Evolutionary conservation across 2,888 invertebrate species (phyloP).

Genomic region (Brenthis ino): DNA sequence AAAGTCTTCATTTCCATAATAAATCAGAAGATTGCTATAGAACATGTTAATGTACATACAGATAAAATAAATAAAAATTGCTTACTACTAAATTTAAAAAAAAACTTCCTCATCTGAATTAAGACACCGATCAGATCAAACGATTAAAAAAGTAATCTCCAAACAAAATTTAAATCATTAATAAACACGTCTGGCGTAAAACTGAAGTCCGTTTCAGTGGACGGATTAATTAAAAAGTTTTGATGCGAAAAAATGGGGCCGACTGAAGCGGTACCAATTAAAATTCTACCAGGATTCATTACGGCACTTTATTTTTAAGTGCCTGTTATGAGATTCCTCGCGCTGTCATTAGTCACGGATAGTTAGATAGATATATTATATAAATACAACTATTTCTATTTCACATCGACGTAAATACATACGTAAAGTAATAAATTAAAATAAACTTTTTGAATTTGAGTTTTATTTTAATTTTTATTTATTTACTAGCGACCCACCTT

Average conservation of each 20-base stretch:
- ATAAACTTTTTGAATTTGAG: too few relatives aligned
- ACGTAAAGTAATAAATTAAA: background rate
- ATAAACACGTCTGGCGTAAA: conserved; percentile 54
- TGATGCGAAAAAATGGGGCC: conserved; percentile 54
- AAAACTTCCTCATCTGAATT: conserved; percentile 15
- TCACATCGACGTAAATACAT: background rate
- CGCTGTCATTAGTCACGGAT: conserved; percentile 24
- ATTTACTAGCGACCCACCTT: too few relatives aligned
- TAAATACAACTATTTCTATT: background rate
- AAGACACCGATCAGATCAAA: conserved; percentile 29
- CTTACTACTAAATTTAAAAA: background rate
- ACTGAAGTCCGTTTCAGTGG: conserved; percentile 62
- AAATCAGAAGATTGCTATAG: too few relatives aligned
- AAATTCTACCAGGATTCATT: conserved; percentile 74
- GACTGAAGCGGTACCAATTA: conserved; percentile 64
- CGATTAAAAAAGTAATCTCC: conserved; percentile 29
- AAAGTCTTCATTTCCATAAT: too few relatives aligned
- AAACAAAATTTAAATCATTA: conserved; percentile 49
- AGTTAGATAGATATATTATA: conserved; percentile 7
- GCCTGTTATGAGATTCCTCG: conserved; percentile 45
- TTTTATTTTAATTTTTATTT: too few relatives aligned
- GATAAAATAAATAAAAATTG: background rate
- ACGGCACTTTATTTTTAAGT: conserved; percentile 68
- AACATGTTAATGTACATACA: too few relatives aligned
- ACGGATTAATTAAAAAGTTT: conserved; percentile 77